phyloP scores from a whole-genome alignment of 2,888 invertebrate species.

The Lysandra bellargus region DNA sequence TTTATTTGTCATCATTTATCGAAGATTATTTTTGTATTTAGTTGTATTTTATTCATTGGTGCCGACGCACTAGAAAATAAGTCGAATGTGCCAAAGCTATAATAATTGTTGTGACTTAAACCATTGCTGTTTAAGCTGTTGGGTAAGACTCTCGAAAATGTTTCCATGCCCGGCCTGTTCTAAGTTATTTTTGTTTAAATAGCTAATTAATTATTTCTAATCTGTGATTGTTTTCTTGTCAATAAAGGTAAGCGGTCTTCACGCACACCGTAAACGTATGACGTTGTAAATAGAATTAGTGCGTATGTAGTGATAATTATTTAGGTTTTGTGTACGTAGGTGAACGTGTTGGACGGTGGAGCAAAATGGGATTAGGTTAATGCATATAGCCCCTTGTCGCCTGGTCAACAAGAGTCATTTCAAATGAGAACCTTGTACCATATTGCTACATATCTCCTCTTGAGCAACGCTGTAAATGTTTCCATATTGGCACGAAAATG shows the following conservation, averaged over 20 bases:
- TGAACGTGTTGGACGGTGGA: background rate
- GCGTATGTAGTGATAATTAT: background rate
- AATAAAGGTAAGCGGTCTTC: background rate
- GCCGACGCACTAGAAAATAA: background rate
- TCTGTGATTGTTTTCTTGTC: conserved; percentile 6
- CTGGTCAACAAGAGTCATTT: background rate
- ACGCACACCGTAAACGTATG: conserved; percentile 24
- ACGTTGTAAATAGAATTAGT: conserved; percentile 26
- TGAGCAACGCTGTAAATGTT: background rate
- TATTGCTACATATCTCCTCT: background rate
- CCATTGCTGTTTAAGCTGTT: background rate
- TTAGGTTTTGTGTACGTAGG: conserved; percentile 10
- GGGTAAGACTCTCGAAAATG: background rate
- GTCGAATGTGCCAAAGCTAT: conserved; percentile 26
- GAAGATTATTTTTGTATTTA: background rate
- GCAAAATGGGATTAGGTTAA: background rate
- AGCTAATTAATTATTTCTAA: background rate
- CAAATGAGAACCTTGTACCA: background rate
- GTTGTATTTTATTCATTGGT: background rate
- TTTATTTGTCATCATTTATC: background rate
- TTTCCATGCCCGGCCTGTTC: conserved; percentile 4
- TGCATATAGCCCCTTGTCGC: background rate
- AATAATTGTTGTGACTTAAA: conserved; percentile 3
- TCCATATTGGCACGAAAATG: background rate
- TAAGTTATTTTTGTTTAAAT: background rate